A percentile compares a stretch with the other conserved stretches of the same genome.
These are phyloP conservation scores for Drosophila paranaensis DNA, from an alignment of 2,888 invertebrate genomes.

Conservation along the genomic window DNA sequence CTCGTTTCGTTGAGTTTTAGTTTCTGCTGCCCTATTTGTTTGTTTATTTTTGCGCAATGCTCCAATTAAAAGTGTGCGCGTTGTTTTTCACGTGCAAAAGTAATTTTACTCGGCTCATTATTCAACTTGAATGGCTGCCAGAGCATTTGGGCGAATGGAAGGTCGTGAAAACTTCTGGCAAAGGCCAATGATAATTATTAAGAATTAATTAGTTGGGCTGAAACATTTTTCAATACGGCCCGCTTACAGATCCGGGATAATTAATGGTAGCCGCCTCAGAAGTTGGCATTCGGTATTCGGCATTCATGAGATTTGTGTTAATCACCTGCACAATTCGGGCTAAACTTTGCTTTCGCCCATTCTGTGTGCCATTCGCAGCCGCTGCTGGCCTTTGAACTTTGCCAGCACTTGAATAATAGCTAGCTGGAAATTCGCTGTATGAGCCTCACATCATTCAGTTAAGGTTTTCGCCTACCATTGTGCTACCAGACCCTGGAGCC, in stretches of 20 bases:
- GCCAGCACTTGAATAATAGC: slow-evolving; percentile 57
- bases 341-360: background rate
- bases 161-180: slow-evolving; percentile 29
- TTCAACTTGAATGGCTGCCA: slow-evolving; percentile 45
- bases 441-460: slow-evolving; percentile 28
- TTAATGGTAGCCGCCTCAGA: slow-evolving; percentile 52
- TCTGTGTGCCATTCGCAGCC: slow-evolving; percentile 37
- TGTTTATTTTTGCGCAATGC: slow-evolving; percentile 70
- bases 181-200: slow-evolving; percentile 57
- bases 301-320: slow-evolving; percentile 60
- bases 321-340: slow-evolving; percentile 57
- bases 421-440: slow-evolving; percentile 34
- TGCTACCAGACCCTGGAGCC: slow-evolving; percentile 32
- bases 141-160: slow-evolving; percentile 10
- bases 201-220: slow-evolving; percentile 66
- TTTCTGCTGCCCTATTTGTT: slow-evolving; percentile 26
- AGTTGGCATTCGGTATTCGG: slow-evolving; percentile 34
- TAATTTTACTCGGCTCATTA: slow-evolving; percentile 45
- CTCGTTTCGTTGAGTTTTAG: slow-evolving; percentile 44
- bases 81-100: slow-evolving; percentile 43
- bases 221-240: slow-evolving; percentile 54
- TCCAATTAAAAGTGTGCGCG: slow-evolving; percentile 63
- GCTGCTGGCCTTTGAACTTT: slow-evolving; percentile 65
- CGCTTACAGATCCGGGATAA: slow-evolving; percentile 40
- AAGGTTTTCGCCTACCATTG: slow-evolving; percentile 40